phyloP scores from a whole-genome alignment of 2,888 invertebrate species.

The Invenusta paracnida region DNA sequence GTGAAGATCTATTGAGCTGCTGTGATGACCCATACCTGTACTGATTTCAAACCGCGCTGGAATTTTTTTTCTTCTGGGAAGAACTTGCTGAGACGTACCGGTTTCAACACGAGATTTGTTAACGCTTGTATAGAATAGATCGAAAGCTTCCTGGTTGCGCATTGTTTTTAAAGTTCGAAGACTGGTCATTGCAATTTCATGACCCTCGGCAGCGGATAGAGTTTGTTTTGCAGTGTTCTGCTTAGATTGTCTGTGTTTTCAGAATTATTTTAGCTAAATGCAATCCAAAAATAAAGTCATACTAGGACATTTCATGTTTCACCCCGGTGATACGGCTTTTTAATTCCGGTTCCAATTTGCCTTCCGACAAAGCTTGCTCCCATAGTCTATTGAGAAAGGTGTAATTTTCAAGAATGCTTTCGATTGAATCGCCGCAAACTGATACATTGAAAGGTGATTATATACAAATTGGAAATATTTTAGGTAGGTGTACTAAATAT shows the following conservation, averaged over 20 bases:
- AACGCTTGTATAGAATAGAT: neutral
- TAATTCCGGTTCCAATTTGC: neutral
- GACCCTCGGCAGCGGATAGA: neutral
- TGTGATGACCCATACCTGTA: neutral
- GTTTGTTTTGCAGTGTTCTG: neutral
- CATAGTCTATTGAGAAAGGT: neutral
- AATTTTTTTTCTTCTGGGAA: neutral
- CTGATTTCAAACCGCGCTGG: neutral
- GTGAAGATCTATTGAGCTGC: neutral
- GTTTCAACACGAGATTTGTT: neutral
- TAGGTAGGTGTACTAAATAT: no score
- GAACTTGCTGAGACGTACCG: neutral
- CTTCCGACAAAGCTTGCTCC: neutral
- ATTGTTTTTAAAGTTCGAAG: neutral
- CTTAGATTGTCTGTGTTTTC: neutral
- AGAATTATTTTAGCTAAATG: neutral
- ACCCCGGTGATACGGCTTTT: neutral
- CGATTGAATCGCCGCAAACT: neutral
- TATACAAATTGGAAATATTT: no score
- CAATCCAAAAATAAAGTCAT: neutral
- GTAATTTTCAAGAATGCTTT: neutral
- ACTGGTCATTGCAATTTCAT: neutral
- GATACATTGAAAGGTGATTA: no score
- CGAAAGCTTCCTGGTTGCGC: neutral
- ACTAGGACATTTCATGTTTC: neutral